Conservation (phyloP, 2,888 invertebrate species). For the Vanessa cardui region DNA sequence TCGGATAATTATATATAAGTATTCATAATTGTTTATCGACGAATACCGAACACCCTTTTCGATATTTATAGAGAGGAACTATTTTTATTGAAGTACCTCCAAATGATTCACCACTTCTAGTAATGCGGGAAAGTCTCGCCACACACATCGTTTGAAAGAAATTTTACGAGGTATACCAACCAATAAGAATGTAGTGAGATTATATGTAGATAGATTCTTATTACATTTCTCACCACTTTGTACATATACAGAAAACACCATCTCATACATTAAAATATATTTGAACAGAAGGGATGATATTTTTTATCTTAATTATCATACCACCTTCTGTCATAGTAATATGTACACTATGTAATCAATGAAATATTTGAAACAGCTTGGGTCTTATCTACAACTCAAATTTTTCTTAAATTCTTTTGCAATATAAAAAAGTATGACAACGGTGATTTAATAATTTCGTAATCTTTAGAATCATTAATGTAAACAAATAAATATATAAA, state of each 20-base stretch:
- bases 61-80: background rate
- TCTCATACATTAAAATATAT: too few relatives aligned
- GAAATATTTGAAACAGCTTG: too few relatives aligned
- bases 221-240: too few relatives aligned
- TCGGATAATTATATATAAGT: too few relatives aligned
- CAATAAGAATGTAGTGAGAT: background rate
- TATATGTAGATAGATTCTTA: background rate
- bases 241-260: too few relatives aligned
- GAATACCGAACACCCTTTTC: background rate
- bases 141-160: slow-evolving; percentile 30
- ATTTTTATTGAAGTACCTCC: slow-evolving; percentile 6
- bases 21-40: background rate
- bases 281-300: too few relatives aligned
- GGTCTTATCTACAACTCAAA: background rate
- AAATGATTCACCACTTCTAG: background rate
- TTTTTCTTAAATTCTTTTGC: background rate
- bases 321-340: too few relatives aligned
- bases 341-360: too few relatives aligned
- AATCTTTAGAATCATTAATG: background rate
- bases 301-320: too few relatives aligned
- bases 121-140: slow-evolving; percentile 22
- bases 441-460: background rate
- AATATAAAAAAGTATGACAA: background rate
- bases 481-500: background rate
- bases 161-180: slow-evolving; percentile 7